These are phyloP conservation scores for Cantharis flavilabris DNA, from an alignment of 2,888 invertebrate genomes.

Conservation along the genomic window DNA sequence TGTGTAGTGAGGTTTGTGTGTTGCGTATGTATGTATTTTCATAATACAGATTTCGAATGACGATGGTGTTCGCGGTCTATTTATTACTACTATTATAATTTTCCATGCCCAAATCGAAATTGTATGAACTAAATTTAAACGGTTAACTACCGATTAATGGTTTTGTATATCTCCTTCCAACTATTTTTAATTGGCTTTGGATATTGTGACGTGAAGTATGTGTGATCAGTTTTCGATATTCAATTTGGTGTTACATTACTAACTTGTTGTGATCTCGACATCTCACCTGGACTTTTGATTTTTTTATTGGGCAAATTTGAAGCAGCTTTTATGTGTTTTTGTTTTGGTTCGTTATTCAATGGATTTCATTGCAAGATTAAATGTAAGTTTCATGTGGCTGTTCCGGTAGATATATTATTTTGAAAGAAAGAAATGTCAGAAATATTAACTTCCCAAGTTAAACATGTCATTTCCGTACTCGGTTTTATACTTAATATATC, in stretches of 20 bases:
- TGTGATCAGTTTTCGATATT: slow-evolving; percentile 1
- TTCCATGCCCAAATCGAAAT: slow-evolving; percentile 4
- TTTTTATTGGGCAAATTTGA: neutral
- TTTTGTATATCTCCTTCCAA: neutral
- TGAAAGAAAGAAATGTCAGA: neutral
- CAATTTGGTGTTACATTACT: neutral
- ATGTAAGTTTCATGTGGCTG: slow-evolving; percentile 15
- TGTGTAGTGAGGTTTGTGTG: neutral
- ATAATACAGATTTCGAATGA: neutral
- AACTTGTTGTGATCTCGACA: neutral
- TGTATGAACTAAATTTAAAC: slow-evolving; percentile 3
- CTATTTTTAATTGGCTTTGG: slow-evolving; percentile 6
- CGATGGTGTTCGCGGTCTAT: slow-evolving; percentile 20
- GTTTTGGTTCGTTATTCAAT: slow-evolving; percentile 23
- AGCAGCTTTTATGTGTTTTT: slow-evolving; percentile 21
- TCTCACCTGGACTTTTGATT: neutral
- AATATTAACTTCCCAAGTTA: neutral
- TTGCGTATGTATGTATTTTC: neutral
- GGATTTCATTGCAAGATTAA: slow-evolving; percentile 21
- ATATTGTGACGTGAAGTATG: slow-evolving; percentile 5
- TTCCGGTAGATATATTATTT: neutral
- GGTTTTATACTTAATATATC: neutral
- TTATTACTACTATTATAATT: slow-evolving; percentile 6
- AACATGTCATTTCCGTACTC: neutral
- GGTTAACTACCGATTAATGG: slow-evolving; percentile 12